phyloP scores from a whole-genome alignment of 2,888 invertebrate genomes.

The Apodemia hepburni region DNA sequence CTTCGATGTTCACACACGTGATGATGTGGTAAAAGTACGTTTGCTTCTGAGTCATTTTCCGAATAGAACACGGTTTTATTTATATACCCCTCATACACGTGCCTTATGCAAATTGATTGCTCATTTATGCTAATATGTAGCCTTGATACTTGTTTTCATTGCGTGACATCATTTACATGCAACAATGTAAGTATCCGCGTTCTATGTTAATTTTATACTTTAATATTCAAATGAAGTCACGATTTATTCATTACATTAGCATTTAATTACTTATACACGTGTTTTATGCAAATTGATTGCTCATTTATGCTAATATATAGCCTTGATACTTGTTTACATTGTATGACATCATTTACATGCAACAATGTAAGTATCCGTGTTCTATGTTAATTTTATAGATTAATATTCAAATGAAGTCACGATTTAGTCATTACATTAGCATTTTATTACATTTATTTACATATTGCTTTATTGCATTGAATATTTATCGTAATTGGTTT shows the following conservation, averaged over 20 bases:
- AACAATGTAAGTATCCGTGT: background rate
- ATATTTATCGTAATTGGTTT: conserved; percentile 9
- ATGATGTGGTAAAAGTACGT: conserved; percentile 4
- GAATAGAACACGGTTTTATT: conserved; percentile 2
- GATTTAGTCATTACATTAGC: conserved; percentile 9
- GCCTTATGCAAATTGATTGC: background rate
- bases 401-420: conserved; percentile 13
- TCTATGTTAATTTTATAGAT: conserved; percentile 8
- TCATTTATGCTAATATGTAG: background rate
- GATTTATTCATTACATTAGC: conserved; percentile 7
- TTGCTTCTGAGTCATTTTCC: conserved; percentile 6
- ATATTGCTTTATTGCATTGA: conserved; percentile 5
- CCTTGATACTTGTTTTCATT: too few species aligned
- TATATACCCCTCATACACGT: background rate
- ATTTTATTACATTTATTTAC: background rate
- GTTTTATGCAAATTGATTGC: background rate
- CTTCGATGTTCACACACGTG: conserved; percentile 7
- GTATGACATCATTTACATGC: too few species aligned
- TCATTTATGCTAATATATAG: background rate
- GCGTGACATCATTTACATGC: too few species aligned
- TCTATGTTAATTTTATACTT: conserved; percentile 8
- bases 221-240: conserved; percentile 13
- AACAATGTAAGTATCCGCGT: background rate
- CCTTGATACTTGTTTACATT: too few species aligned
- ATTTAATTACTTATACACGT: background rate